phyloP scores from a whole-genome alignment of 1,140 invertebrate genomes.

The Pseudomyrmex concolor region DNA sequence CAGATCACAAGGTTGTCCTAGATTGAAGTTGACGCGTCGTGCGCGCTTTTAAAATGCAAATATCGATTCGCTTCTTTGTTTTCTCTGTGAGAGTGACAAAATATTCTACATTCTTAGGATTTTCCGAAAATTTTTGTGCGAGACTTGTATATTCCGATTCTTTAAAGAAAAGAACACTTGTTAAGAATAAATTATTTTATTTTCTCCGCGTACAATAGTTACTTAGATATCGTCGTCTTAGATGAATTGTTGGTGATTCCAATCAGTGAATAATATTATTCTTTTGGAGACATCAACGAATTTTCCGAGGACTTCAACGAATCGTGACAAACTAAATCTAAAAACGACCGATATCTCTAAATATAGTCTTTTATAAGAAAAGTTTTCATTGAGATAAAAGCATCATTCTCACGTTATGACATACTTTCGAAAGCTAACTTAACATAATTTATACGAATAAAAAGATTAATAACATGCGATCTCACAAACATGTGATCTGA shows the following conservation, averaged over 20 bases:
- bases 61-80: constrained; percentile 63
- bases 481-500: not conserved
- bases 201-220: not conserved
- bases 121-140: not conserved
- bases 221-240: not conserved
- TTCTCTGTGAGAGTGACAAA: not conserved
- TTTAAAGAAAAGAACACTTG: not conserved
- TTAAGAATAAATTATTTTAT: not conserved
- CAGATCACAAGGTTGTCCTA: constrained; percentile 59
- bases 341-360: not conserved
- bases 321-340: not conserved
- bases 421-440: not conserved
- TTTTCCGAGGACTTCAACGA: constrained; percentile 59
- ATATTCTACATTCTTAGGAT: constrained; percentile 25
- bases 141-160: not conserved
- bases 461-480: not conserved
- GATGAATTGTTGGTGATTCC: not conserved
- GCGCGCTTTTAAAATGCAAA: constrained; percentile 31
- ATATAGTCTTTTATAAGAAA: not conserved
- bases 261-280: not conserved
- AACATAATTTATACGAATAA: not conserved
- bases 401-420: not conserved
- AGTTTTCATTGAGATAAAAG: not conserved
- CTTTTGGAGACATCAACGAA: constrained; percentile 66
- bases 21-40: constrained; percentile 50